These are phyloP conservation scores for Salvelinus namaycush DNA, from an alignment of 2,113 vertebrate genomes.

Conservation along the genomic window DNA sequence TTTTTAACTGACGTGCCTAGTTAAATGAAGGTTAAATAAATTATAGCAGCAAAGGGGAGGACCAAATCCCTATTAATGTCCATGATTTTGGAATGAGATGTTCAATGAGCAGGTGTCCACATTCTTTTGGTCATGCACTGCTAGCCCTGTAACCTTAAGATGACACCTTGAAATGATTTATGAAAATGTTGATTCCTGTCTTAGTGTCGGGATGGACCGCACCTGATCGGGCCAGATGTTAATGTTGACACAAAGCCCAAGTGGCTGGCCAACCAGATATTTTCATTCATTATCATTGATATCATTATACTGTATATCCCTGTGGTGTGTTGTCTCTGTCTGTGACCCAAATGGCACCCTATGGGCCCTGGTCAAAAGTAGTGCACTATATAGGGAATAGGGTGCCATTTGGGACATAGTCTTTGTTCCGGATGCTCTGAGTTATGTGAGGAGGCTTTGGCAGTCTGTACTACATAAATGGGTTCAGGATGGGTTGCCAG, in stretches of 20 bases:
- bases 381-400: background rate
- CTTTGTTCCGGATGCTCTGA: background rate
- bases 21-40: too few species aligned
- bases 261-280: slow-evolving; percentile 41
- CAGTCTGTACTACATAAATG: slow-evolving; percentile 41
- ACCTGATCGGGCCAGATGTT: slow-evolving; percentile 36
- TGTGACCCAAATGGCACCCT: slow-evolving; percentile 25
- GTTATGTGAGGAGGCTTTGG: slow-evolving; percentile 35
- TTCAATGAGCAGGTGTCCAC: too few species aligned
- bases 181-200: slow-evolving; percentile 52
- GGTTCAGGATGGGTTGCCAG: slow-evolving; percentile 31
- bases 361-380: too few species aligned
- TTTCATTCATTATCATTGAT: slow-evolving; percentile 50
- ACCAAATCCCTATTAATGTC: too few species aligned
- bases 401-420: too few species aligned
- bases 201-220: slow-evolving; percentile 39
- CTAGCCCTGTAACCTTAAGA: slow-evolving; percentile 61
- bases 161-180: slow-evolving; percentile 29
- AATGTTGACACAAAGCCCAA: slow-evolving; percentile 63
- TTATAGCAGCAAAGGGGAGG: too few species aligned
- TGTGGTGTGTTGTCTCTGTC: slow-evolving; percentile 10
- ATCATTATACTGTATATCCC: slow-evolving; percentile 25
- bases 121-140: too few species aligned
- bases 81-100: too few species aligned
- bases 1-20: too few species aligned